Evolutionary conservation across 2,797 vertebrate genomes (phyloP).

Genomic region (Hippopotamyrus pictus): DNA sequence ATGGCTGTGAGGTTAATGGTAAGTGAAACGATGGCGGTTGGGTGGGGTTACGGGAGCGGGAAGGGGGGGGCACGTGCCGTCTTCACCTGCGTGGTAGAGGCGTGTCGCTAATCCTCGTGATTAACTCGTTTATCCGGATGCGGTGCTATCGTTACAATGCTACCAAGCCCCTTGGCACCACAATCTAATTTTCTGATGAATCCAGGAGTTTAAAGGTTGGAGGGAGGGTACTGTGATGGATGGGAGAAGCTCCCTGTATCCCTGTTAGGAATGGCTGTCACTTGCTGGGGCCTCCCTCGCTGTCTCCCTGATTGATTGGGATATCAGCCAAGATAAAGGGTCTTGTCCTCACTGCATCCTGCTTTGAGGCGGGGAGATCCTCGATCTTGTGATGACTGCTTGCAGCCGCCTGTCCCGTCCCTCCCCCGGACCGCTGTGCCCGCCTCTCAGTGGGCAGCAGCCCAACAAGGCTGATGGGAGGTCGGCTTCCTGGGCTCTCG

Average conservation of each 20-base stretch:
- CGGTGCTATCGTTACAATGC: not conserved
- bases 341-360: conserved; percentile 46
- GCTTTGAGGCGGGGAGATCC: conserved; percentile 32
- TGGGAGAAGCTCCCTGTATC: conserved; percentile 31
- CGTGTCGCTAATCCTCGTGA: conserved; percentile 12
- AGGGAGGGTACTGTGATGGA: conserved; percentile 38
- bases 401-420: not conserved
- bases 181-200: not conserved
- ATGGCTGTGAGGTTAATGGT: conserved; percentile 39
- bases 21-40: conserved; percentile 29
- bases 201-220: conserved; percentile 5
- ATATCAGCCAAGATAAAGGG: conserved; percentile 62
- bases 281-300: conserved; percentile 52
- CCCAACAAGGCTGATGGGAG: not conserved
- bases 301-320: conserved; percentile 62
- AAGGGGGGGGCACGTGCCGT: not conserved
- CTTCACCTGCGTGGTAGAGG: not conserved
- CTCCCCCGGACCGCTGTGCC: not conserved
- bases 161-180: not conserved
- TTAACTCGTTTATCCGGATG: not conserved
- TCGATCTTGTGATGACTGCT: not conserved
- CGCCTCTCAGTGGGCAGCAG: conserved; percentile 16
- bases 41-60: not conserved
- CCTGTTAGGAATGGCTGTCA: conserved; percentile 23
- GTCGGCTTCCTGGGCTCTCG: not conserved